Evolutionary conservation across 2,797 vertebrate species (phyloP).

Genomic region (Buphagus erythrorhynchus): DNA sequence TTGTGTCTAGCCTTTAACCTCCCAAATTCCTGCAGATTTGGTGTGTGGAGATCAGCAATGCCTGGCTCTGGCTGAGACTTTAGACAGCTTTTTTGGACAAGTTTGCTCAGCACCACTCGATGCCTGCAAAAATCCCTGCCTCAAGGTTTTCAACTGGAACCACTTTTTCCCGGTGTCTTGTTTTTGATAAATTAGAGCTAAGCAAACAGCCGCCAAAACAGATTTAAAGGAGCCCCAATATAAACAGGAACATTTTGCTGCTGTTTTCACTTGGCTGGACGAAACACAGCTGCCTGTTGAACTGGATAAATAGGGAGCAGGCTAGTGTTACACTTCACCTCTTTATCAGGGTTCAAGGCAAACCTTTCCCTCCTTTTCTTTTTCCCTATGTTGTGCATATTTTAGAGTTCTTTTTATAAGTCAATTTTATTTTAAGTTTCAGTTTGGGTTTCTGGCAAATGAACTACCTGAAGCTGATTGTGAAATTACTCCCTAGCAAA

Average conservation of each 20-base stretch:
- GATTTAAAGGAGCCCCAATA: constrained; percentile 18
- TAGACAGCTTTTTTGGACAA: background rate
- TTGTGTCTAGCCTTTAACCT: background rate
- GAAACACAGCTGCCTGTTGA: constrained; percentile 8
- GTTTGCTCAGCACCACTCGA: background rate
- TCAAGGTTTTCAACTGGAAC: background rate
- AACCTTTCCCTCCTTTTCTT: background rate
- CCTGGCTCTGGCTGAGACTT: background rate
- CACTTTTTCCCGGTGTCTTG: background rate
- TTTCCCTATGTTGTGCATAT: background rate
- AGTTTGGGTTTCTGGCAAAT: background rate
- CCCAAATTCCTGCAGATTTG: fast-evolving
- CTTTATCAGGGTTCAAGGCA: constrained; percentile 42
- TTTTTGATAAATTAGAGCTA: constrained; percentile 1
- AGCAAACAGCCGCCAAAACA: background rate
- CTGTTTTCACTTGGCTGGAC: constrained; percentile 17
- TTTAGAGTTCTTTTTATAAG: constrained; percentile 1
- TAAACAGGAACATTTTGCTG: constrained; percentile 40
- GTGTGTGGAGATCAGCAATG: background rate
- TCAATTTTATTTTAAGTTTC: background rate
- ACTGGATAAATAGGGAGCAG: constrained; percentile 17
- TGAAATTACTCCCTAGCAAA: background rate
- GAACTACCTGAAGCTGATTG: background rate
- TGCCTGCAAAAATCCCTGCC: background rate
- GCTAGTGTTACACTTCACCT: background rate